A percentile compares a stretch with the other conserved stretches of the same genome.
Conservation (phyloP, 1,140 invertebrate species). For the Hetaerina americana region DNA sequence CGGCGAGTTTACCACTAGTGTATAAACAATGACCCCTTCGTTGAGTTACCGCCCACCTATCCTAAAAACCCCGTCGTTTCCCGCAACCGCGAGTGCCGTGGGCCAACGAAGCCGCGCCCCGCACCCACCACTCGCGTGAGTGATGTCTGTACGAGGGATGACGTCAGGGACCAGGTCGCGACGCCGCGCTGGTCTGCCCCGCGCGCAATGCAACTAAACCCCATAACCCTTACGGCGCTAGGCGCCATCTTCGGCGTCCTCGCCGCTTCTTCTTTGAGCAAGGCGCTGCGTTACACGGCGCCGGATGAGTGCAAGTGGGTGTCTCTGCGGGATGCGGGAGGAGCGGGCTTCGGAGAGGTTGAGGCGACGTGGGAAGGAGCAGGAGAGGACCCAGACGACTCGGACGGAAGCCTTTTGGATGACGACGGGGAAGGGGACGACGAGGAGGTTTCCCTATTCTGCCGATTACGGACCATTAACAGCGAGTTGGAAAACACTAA, state of each 20-base stretch:
- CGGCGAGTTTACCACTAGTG: not conserved
- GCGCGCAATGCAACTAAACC: not conserved
- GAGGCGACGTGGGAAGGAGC: slow-evolving; percentile 32
- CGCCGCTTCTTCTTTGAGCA: slow-evolving; percentile 46
- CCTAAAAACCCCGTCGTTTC: not conserved
- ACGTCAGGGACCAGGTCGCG: not conserved
- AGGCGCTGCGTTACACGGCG: slow-evolving; percentile 59
- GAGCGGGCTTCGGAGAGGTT: slow-evolving; percentile 23
- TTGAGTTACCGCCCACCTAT: not conserved
- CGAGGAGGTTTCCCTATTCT: slow-evolving; percentile 55
- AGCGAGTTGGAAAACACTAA: slow-evolving; percentile 81
- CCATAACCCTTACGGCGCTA: slow-evolving; percentile 4
- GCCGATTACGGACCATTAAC: slow-evolving; percentile 69
- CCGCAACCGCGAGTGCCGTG: not conserved
- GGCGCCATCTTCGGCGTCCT: slow-evolving; percentile 48
- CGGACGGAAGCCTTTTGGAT: not conserved
- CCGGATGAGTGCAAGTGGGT: slow-evolving; percentile 76
- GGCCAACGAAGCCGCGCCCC: not conserved
- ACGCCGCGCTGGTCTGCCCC: not conserved
- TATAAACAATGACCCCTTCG: not conserved
- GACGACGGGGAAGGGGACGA: slow-evolving; percentile 40
- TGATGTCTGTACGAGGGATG: not conserved
- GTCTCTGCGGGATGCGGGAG: slow-evolving; percentile 26
- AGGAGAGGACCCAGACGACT: slow-evolving; percentile 22
- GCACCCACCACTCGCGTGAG: not conserved